Evolutionary conservation across 2,888 invertebrate genomes (phyloP).

Genomic region (Exocentrus adspersus): DNA sequence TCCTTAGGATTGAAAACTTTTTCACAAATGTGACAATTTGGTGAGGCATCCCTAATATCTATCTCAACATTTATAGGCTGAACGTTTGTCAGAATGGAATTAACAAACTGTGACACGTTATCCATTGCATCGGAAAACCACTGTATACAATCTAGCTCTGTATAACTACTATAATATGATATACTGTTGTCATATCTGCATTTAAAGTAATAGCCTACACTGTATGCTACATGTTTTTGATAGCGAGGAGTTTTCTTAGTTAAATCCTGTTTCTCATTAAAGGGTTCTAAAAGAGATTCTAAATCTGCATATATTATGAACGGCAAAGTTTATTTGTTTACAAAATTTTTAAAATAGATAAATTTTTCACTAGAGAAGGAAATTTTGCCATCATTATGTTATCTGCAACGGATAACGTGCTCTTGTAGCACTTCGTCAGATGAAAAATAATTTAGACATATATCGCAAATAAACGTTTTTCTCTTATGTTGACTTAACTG

Average conservation of each 20-base stretch:
- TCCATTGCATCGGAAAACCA: no score
- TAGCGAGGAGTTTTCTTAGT: not conserved
- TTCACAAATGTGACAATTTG: no score
- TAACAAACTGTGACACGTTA: no score
- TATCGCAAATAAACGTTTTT: conserved; percentile 16
- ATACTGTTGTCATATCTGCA: conserved; percentile 40
- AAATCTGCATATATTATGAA: conserved; percentile 41
- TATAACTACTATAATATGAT: conserved; percentile 31
- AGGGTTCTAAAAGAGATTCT: conserved; percentile 26
- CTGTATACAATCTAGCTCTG: conserved; percentile 13
- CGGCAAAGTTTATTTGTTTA: conserved; percentile 26
- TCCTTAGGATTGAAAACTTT: no score
- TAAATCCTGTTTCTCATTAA: not conserved
- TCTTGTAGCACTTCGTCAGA: not conserved
- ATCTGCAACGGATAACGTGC: conserved; percentile 26
- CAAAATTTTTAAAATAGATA: conserved; percentile 30
- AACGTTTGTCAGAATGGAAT: no score
- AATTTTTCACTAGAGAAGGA: conserved; percentile 22
- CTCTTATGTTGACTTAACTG: conserved; percentile 8
- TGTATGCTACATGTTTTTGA: conserved; percentile 40
- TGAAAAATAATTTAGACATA: conserved; percentile 40
- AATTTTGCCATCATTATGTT: conserved; percentile 29
- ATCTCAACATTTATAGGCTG: no score
- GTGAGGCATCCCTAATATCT: no score
- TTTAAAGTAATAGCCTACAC: conserved; percentile 41